Base-by-base conservation (phyloP, 2,888 invertebrate species). In the Caprella mutica region DNA sequence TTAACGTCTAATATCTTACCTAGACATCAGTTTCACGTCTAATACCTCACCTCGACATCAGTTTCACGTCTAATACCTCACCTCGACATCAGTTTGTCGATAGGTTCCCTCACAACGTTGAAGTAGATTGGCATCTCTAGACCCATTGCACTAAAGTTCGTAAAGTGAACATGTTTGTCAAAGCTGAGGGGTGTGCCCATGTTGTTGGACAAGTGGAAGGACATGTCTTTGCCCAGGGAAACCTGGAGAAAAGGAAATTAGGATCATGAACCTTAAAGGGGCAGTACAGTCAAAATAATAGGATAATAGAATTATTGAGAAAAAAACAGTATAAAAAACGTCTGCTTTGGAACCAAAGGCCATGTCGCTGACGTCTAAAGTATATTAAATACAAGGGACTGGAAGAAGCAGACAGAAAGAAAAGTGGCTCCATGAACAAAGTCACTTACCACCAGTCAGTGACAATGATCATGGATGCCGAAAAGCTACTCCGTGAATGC, bases 51-150 rank as follows among this genome's bases (percentile, higher is more conserved):
- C n/a, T n/a, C n/a, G n/a, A n/a, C n/a, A n/a, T n/a, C n/a, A n/a
- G n/a, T n/a, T n/a, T n/a, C 12, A 51, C 21, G 12, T 17, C 9
- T n/a, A 12, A 9, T 14, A 17, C 17, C 57, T 50, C 17, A 62
- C 62, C 62, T 56, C 9, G 63, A 63, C 3, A 48, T 53, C 38
- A 69, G 61, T 43, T 70, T 67, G 66, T 79, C 78, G 21, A 78
- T 70, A 0, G 81, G 82, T 68, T 81, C 77, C 65, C 81, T 73
- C 39, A 81, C 75, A 43, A 81, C 67, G 67, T 79, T 80, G 59
- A 82, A 73, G 17, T 77, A 35, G 12, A 52, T 2, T 6, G 52
- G 54, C 55, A 55, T 56, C 38, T 57, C 46, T 44, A 54, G 30
- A 2, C 66, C 58, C 66, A 76, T 79, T 39, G 72, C 69, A 3